A percentile compares a stretch with the other conserved stretches of the same genome.
phyloP scores from a whole-genome alignment of 2,797 vertebrate genomes.

The Hippocampus kuda region DNA sequence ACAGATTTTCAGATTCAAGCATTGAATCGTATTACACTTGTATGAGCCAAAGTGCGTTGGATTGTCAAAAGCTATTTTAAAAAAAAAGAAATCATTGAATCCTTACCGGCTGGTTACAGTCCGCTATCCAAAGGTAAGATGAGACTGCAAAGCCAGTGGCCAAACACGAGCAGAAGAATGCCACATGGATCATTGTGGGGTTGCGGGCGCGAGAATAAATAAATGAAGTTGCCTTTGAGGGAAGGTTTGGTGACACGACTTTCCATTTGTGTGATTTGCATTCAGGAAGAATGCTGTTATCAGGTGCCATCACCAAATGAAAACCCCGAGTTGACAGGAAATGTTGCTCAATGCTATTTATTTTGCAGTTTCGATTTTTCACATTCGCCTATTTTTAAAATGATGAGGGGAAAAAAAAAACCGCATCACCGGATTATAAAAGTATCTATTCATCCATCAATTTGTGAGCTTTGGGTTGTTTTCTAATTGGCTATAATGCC shows the following conservation, averaged over 20 bases:
- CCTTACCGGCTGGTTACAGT: conserved; percentile 56
- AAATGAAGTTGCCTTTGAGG: background rate
- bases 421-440: too few relatives aligned
- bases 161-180: conserved; percentile 27
- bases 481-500: too few relatives aligned
- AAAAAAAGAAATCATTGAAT: background rate
- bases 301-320: background rate
- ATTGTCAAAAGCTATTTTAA: background rate
- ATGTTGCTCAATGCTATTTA: background rate
- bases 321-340: background rate
- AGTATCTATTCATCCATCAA: too few relatives aligned
- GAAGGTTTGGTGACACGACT: background rate
- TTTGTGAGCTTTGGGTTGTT: too few relatives aligned
- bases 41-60: too few relatives aligned
- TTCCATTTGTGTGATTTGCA: background rate
- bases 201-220: background rate
- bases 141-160: conserved; percentile 7
- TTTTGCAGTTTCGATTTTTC: too few relatives aligned
- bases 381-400: background rate
- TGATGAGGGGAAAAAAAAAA: background rate
- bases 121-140: conserved; percentile 29
- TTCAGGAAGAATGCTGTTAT: background rate
- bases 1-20: too few relatives aligned
- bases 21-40: too few relatives aligned
- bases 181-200: conserved; percentile 21